Evolutionary conservation across 2,797 vertebrate species (phyloP).

Genomic region (Microcaecilia unicolor): DNA sequence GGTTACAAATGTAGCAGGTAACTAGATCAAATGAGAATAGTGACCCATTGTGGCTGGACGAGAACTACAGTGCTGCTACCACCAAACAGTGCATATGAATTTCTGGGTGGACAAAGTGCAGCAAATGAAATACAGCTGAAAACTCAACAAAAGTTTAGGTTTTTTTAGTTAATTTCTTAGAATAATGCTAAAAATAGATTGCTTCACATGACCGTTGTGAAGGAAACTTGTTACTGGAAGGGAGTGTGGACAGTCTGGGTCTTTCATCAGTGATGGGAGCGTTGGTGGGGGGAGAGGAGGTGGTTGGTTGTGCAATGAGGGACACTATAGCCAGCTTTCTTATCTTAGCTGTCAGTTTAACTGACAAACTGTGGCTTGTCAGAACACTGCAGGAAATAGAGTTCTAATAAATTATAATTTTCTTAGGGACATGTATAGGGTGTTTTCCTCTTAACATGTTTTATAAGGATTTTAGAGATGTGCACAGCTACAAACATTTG

Average conservation of each 20-base stretch:
- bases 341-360: conserved; percentile 54
- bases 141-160: too few relatives aligned
- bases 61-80: not conserved
- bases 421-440: too few relatives aligned
- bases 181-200: conserved; percentile 45
- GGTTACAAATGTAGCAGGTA: too few relatives aligned
- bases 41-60: not conserved
- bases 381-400: conserved; percentile 20
- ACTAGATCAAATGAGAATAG: too few relatives aligned
- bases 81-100: too few relatives aligned
- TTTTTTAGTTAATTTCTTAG: too few relatives aligned
- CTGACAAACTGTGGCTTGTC: conserved; percentile 35
- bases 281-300: too few relatives aligned
- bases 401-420: too few relatives aligned
- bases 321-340: conserved; percentile 30
- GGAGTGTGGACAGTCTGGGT: conserved; percentile 22
- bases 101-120: too few relatives aligned
- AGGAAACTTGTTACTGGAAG: conserved; percentile 46
- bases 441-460: too few relatives aligned
- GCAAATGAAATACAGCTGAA: conserved; percentile 4
- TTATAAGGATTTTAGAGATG: too few relatives aligned
- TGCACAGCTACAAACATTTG: too few relatives aligned
- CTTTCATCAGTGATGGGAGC: conserved; percentile 28
- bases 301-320: conserved; percentile 53
- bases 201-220: conserved; percentile 24